Conservation (phyloP, 2,888 invertebrate species). For the Dasysyrphus tricinctus region DNA sequence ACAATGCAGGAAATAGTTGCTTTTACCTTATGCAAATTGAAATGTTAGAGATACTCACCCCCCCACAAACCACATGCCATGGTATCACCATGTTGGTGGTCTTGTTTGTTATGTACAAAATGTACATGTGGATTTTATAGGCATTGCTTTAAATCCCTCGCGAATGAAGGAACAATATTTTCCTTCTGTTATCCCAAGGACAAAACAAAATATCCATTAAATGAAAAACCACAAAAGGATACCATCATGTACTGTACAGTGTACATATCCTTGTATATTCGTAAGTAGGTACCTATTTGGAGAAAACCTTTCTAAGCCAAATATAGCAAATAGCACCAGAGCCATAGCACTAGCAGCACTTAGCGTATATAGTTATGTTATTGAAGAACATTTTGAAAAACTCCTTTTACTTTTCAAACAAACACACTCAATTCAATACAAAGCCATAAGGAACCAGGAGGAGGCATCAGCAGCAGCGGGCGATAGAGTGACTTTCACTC, state of each 20-base stretch:
- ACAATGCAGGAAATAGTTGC: constrained; percentile 66
- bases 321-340: background rate
- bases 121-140: constrained; percentile 65
- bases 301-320: constrained; percentile 1
- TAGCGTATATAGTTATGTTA: constrained; percentile 10
- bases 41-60: constrained; percentile 25
- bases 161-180: constrained; percentile 26
- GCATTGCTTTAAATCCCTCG: constrained; percentile 37
- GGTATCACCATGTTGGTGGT: background rate
- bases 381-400: constrained; percentile 42
- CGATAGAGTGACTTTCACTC: constrained; percentile 46
- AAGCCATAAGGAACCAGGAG: constrained; percentile 18
- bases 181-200: constrained; percentile 53
- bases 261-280: too few species aligned
- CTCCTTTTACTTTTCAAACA: constrained; percentile 51
- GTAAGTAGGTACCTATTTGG: background rate
- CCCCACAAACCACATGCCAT: background rate
- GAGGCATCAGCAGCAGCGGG: background rate
- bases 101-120: background rate
- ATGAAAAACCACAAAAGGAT: constrained; percentile 69
- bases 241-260: background rate
- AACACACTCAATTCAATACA: constrained; percentile 25
- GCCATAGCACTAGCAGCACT: constrained; percentile 8
- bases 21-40: constrained; percentile 47
- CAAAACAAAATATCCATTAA: constrained; percentile 57